Evolutionary conservation across 2,888 invertebrate genomes (phyloP).

Genomic region (Caenorhabditis sp.): DNA sequence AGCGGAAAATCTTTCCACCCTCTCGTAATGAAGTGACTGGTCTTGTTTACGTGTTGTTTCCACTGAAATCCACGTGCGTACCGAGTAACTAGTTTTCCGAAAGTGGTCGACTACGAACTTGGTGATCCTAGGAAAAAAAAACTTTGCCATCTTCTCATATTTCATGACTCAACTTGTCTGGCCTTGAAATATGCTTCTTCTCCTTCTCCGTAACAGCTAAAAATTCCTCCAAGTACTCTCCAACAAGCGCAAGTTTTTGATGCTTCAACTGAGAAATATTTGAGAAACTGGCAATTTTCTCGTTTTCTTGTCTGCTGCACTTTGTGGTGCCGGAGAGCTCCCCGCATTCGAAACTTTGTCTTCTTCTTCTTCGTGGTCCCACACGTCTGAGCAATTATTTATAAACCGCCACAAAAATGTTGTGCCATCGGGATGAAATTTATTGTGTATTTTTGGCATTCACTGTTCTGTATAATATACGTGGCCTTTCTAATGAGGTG

Average conservation of each 20-base stretch:
- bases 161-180: background rate
- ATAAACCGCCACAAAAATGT: conserved; percentile 36
- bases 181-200: conserved; percentile 2
- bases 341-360: background rate
- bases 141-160: conserved; percentile 2
- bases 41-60: conserved; percentile 1
- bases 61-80: background rate
- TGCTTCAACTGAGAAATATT: background rate
- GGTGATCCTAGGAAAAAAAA: conserved; percentile 5
- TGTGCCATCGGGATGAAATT: background rate
- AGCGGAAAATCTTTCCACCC: background rate
- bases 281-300: conserved; percentile 10
- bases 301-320: conserved; percentile 11
- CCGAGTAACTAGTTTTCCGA: background rate
- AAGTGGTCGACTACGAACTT: background rate
- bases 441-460: background rate
- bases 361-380: background rate
- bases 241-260: conserved; percentile 7
- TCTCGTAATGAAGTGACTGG: conserved; percentile 10
- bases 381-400: conserved; percentile 42
- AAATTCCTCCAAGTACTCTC: background rate
- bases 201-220: background rate
- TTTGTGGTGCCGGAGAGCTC: background rate
- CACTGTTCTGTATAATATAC: background rate
- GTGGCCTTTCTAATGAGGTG: no score